A percentile compares a stretch with the other conserved stretches of the same genome.
phyloP scores from a whole-genome alignment of 1,140 invertebrate genomes.

The Aricia agestis region DNA sequence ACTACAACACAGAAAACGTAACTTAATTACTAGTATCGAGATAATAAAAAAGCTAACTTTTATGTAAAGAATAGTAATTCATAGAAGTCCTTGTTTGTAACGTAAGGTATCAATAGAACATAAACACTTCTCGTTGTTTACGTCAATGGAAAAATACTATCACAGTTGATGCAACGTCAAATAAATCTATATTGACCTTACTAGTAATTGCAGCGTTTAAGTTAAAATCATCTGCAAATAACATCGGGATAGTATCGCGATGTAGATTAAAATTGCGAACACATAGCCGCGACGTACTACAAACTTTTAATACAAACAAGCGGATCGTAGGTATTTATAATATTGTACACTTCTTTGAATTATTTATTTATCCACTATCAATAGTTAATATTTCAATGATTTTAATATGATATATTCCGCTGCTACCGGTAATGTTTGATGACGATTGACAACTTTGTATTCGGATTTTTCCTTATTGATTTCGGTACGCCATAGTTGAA shows the following conservation, averaged over 20 bases:
- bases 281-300: neutral
- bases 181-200: neutral
- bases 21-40: neutral
- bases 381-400: neutral
- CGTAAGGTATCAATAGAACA: neutral
- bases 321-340: neutral
- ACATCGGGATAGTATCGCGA: neutral
- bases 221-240: neutral
- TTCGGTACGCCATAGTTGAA: constrained; percentile 25
- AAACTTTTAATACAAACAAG: constrained; percentile 1
- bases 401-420: neutral
- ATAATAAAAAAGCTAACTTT: neutral
- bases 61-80: too few relatives aligned
- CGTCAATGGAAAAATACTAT: neutral
- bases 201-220: neutral
- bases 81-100: neutral
- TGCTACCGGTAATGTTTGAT: constrained; percentile 33
- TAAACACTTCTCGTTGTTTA: neutral
- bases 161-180: neutral
- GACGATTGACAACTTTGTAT: constrained; percentile 23
- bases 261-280: neutral
- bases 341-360: neutral
- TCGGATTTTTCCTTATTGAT: constrained; percentile 31
- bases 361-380: neutral
- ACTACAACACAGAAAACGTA: neutral